A percentile compares a stretch with the other conserved stretches of the same genome.
These are phyloP conservation scores for Neotragus moschatus DNA, from an alignment of 2,113 vertebrate species.

Conservation along the genomic window DNA sequence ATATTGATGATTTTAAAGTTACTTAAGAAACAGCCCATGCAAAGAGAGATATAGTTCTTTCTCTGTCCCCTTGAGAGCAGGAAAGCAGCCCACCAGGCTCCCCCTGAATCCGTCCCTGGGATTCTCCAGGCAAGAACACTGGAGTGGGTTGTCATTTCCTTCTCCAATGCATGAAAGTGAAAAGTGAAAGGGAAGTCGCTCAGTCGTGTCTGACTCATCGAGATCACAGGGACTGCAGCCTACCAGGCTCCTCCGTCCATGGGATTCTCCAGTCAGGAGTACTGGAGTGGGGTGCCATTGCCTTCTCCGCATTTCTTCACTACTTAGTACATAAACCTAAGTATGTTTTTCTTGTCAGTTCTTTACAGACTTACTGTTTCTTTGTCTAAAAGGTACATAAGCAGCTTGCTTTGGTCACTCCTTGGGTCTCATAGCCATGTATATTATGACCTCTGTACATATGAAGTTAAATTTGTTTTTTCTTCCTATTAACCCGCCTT, in stretches of 20 bases:
- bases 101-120: no score
- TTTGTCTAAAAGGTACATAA: neutral
- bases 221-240: no score
- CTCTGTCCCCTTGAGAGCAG: neutral
- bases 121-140: no score
- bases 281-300: no score
- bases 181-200: no score
- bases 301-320: neutral
- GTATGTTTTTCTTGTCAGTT: neutral
- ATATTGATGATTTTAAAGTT: neutral
- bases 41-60: neutral
- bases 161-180: no score
- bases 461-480: neutral
- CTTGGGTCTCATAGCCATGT: neutral
- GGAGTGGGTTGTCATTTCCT: no score
- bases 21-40: neutral
- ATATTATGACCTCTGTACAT: neutral
- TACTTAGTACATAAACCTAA: neutral
- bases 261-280: no score
- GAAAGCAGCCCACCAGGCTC: no score
- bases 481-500: neutral
- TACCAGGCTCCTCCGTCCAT: no score
- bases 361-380: neutral
- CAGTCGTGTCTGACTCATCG: accelerated
- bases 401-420: neutral